Conservation (phyloP, 2,888 invertebrate genomes). For the Linnaemya vulpina region DNA sequence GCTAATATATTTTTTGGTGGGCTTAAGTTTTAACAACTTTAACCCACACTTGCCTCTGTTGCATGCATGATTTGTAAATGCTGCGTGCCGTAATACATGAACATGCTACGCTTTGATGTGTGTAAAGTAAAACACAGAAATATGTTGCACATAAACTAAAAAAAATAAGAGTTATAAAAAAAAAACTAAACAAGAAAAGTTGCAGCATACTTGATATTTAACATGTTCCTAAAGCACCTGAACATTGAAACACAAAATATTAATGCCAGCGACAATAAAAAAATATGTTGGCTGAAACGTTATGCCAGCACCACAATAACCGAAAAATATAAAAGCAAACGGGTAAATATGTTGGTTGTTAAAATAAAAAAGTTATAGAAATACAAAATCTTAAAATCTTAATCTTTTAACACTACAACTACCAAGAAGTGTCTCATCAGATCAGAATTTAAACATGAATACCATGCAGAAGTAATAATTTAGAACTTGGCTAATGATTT, state of each 20-base stretch:
- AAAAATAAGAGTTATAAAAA: not conserved
- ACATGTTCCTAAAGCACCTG: constrained; percentile 70
- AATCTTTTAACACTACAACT: constrained; percentile 16
- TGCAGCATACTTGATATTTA: constrained; percentile 63
- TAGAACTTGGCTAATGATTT: no score
- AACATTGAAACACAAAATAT: constrained; percentile 50
- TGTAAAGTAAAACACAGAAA: constrained; percentile 30
- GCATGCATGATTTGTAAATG: not conserved
- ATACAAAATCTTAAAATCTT: not conserved
- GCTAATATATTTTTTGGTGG: constrained; percentile 32
- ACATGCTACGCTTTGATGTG: not conserved
- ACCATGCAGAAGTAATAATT: not conserved
- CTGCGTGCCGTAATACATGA: not conserved
- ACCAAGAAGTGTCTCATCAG: not conserved
- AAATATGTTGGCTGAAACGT: constrained; percentile 11
- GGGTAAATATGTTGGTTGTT: not conserved
- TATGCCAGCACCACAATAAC: constrained; percentile 33
- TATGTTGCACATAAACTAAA: not conserved
- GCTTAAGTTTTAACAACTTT: constrained; percentile 37
- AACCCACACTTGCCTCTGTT: constrained; percentile 44
- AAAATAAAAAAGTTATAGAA: not conserved
- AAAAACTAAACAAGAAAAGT: constrained; percentile 40
- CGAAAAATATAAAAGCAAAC: constrained; percentile 1
- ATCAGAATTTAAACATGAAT: not conserved
- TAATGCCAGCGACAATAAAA: constrained; percentile 15